Percentiles rank a stretch among this genome's conserved stretches.
These are phyloP conservation scores for Aldrovandia affinis DNA, from an alignment of 2,797 vertebrate genomes.

Conservation along the genomic window DNA sequence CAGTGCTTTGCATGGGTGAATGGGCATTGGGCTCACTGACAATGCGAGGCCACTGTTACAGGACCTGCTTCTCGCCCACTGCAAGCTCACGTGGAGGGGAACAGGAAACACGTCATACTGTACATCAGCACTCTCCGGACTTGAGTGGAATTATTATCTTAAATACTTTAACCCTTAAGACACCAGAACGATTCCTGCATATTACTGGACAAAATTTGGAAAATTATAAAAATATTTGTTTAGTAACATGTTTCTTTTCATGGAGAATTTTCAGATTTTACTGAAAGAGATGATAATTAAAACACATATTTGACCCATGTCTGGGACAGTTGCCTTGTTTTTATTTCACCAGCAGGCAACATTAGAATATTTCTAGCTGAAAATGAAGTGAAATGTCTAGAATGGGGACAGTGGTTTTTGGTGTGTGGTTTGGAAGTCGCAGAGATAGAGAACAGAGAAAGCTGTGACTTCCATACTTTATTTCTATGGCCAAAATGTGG, in stretches of 20 bases:
- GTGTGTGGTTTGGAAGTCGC: too few relatives aligned
- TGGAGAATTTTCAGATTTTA: too few relatives aligned
- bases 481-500: too few relatives aligned
- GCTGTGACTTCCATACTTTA: too few relatives aligned
- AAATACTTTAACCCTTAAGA: background rate
- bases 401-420: too few relatives aligned
- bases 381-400: too few relatives aligned
- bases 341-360: background rate
- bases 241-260: too few relatives aligned
- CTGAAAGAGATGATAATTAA: too few relatives aligned
- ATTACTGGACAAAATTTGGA: background rate
- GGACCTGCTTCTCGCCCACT: background rate
- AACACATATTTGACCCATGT: too few relatives aligned
- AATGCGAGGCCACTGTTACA: background rate
- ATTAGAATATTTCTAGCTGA: slow-evolving; percentile 13
- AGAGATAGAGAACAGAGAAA: too few relatives aligned
- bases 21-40: slow-evolving; percentile 13
- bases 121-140: background rate
- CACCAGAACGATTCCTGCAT: too few relatives aligned
- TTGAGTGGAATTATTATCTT: background rate
- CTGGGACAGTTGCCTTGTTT: background rate
- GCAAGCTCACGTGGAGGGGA: background rate
- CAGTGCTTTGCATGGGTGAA: slow-evolving; percentile 33
- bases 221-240: too few relatives aligned
- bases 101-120: background rate